A percentile compares a stretch with the other conserved stretches of the same genome.
Conservation (phyloP, 2,888 invertebrate genomes). For the Phaedon cochleariae region DNA sequence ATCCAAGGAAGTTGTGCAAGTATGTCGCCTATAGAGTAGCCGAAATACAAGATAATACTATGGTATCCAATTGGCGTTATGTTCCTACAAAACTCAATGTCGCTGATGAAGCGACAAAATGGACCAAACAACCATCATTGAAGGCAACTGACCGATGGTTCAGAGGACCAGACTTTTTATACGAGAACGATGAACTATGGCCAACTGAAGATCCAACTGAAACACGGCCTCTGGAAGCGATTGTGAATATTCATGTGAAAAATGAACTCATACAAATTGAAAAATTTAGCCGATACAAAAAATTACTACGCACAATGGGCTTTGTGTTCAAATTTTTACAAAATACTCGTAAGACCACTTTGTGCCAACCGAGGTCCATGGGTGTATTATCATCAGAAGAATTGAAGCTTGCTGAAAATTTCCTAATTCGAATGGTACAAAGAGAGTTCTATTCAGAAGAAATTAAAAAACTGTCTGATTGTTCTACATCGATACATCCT, state of each 20-base stretch:
- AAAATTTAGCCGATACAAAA: background rate
- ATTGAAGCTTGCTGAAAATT: no score
- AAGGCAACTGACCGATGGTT: constrained; percentile 8
- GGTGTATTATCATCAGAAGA: background rate
- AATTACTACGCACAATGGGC: background rate
- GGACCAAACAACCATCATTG: constrained; percentile 6
- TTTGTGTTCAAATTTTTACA: background rate
- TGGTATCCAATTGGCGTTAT: constrained; percentile 41
- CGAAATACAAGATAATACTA: constrained; percentile 34
- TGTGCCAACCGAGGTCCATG: background rate
- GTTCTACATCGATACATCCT: background rate
- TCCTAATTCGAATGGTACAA: background rate
- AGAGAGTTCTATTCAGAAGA: background rate
- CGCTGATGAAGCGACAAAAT: constrained; percentile 43
- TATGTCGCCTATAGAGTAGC: constrained; percentile 43
- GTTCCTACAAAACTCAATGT: constrained; percentile 40
- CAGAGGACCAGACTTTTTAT: no score
- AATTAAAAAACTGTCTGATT: background rate
- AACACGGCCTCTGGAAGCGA: no score
- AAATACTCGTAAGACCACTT: background rate
- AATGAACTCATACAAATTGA: background rate
- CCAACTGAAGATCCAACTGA: background rate
- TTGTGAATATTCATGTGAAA: background rate
- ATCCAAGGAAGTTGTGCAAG: constrained; percentile 40
- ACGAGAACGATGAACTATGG: background rate